Base-by-base conservation (phyloP, 2,113 vertebrate species). In the Tetrax tetrax region DNA sequence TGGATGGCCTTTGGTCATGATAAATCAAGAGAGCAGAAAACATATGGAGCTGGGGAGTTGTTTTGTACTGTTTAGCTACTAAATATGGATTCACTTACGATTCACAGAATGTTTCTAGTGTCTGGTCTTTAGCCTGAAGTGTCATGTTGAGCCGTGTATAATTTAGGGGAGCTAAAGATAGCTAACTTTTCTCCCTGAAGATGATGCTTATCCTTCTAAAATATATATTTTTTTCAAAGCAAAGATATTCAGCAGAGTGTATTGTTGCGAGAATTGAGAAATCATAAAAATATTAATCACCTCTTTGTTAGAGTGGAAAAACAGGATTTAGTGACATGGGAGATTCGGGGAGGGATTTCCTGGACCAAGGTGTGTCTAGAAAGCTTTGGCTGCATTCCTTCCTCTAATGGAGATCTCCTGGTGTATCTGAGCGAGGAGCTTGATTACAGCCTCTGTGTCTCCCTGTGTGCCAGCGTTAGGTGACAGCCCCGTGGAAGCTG, bases 81-180 rank as follows among this genome's bases (percentile, higher is more conserved):
- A 13, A 61, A 45, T 60, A 20, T 7, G 4, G 20, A 27, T 75
- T 80, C 8, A 3, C 15, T 41, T 57, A 6, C 0, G 4, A 6
- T 16, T 53, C 51, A 18, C 33, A 5, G n/a, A 9, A 12, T 5
- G 8, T 64, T 79, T 68, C 12, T 61, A 9, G 50, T 35, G 47
- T 27, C 69, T 1, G 0, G 2, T 37, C 43, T 79, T 51, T 19
- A 38, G 28, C 53, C 37, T 72, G 43, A 37, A n/a, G 18, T 63
- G n/a, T 68, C 33, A 10, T 1, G 2, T 11, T 25, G 47, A 37
- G 48, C 54, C 1, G 0, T 19, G 37, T 59, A 5, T 66, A 29
- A n/a, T 51, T 66, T 15, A 43, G 60, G 38, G 33, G 48, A 63
- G 29, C 53, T 13, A 66, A 76, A 75, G 56, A 21, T 12, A 54